Base-by-base conservation (phyloP, 2,888 invertebrate genomes). In the Danaus chrysippus region DNA sequence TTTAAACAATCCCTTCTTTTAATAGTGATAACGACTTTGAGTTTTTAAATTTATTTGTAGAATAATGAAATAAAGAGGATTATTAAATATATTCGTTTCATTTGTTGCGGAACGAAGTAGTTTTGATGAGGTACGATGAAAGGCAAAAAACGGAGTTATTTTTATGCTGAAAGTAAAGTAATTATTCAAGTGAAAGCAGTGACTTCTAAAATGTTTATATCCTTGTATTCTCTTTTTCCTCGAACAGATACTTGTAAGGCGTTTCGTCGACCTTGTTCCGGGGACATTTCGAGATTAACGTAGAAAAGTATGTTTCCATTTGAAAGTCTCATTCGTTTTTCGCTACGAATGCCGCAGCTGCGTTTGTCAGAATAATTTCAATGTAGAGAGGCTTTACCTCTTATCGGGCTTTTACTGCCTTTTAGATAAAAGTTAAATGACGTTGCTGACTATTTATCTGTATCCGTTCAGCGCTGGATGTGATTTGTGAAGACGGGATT, bases 271-370 rank as follows among this genome's bases (percentile, higher is more conserved):
- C 77, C 77, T 70, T 74, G 77, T 75, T 75, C 76, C 72, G 73
- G 74, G 71, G 75, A 79, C 77, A 77, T 74, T 72, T 71, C 70
- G 71, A 77, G 84, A 82, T 83, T 83, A 83, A 76, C 82, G 81
- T 76, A 77, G 81, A 81, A 76, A 82, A 81, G 78, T 77, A 78
- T 84, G 83, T 86, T 80, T 84, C 84, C 81, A 82, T 83, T 87
- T 84, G 82, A 86, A 81, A 81, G 77, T 76, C 73, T 73, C 74
- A 73, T 77, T 78, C 78, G 73, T 74, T 62, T 61, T 68, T 46
- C 66, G 54, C 61, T 59, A 54, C 57, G 64, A 52, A 63, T 54
- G 42, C 58, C 64, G 61, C 82, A 81, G 80, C 84, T 84, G 86
- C 71, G 75, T 71, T 73, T 81, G 83, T 79, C 81, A 78, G 77